Conservation (phyloP, 2,888 invertebrate genomes). For the Heteromurus nitidus region DNA sequence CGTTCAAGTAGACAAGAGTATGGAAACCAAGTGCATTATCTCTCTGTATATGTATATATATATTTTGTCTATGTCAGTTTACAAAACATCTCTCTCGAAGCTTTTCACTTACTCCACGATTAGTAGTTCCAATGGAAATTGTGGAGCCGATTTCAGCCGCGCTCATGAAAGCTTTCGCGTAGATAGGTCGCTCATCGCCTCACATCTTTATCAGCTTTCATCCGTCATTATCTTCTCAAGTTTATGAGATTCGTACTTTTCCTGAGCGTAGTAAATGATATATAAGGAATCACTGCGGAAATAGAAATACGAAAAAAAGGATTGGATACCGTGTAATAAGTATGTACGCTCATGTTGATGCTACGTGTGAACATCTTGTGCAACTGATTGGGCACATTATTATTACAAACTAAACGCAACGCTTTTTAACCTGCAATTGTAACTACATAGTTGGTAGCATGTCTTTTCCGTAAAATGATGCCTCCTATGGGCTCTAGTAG, state of each 20-base stretch:
- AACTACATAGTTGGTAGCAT: too few relatives aligned
- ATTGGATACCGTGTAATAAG: too few relatives aligned
- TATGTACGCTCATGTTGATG: too few relatives aligned
- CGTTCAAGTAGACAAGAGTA: too few relatives aligned
- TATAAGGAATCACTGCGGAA: background rate
- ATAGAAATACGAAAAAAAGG: too few relatives aligned
- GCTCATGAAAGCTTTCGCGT: background rate
- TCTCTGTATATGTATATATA: too few relatives aligned
- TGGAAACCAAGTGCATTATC: too few relatives aligned
- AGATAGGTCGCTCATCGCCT: slow-evolving; percentile 24
- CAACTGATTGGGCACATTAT: background rate
- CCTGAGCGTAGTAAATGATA: slow-evolving; percentile 3
- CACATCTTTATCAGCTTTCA: slow-evolving; percentile 56
- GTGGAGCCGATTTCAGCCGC: slow-evolving; percentile 4
- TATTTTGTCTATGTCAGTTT: background rate
- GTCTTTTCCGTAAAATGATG: too few relatives aligned
- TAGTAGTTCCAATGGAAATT: background rate
- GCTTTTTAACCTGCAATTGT: background rate
- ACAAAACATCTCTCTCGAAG: background rate
- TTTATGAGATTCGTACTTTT: slow-evolving; percentile 47
- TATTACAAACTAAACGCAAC: background rate
- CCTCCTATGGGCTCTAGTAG: too few relatives aligned
- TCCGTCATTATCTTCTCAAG: slow-evolving; percentile 63
- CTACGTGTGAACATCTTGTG: background rate
- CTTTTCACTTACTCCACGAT: background rate